Percentiles rank a stretch among this genome's conserved stretches.
These are phyloP conservation scores for Microctonus aethiopoides DNA, from an alignment of 2,888 invertebrate species.

Conservation along the genomic window DNA sequence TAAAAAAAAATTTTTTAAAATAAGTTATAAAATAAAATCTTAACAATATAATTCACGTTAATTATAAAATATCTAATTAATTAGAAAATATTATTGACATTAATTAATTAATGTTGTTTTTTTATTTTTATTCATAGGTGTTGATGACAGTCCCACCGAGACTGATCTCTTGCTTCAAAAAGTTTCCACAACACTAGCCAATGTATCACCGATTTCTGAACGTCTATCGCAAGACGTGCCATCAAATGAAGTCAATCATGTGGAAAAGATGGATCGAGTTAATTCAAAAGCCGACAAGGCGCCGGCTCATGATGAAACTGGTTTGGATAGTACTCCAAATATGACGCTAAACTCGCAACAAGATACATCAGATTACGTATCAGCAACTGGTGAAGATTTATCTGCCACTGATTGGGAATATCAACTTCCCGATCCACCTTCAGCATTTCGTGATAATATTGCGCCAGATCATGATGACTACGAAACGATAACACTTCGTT, in stretches of 20 bases:
- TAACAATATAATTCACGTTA: no score
- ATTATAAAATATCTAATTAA: no score
- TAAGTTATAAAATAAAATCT: no score
- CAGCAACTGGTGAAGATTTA: constrained; percentile 49
- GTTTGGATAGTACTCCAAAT: constrained; percentile 39
- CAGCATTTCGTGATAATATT: constrained; percentile 69
- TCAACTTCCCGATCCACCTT: constrained; percentile 73
- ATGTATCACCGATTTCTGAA: constrained; percentile 43
- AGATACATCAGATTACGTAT: constrained; percentile 63
- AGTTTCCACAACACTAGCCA: constrained; percentile 62
- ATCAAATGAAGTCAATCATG: neutral
- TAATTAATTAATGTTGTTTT: no score
- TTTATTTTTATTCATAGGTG: constrained; percentile 36
- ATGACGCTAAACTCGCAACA: constrained; percentile 53
- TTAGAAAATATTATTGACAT: no score
- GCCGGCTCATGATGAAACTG: neutral
- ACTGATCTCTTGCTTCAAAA: constrained; percentile 62
- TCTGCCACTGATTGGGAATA: constrained; percentile 68
- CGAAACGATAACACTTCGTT: constrained; percentile 46
- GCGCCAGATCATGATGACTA: constrained; percentile 48
- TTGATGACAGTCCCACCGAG: constrained; percentile 46
- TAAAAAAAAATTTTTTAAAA: neutral
- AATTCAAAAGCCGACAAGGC: neutral
- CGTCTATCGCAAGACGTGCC: constrained; percentile 8
- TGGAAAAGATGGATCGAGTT: constrained; percentile 12